These are phyloP conservation scores for Branchinecta lindahli DNA, from an alignment of 1,140 invertebrate genomes.

Conservation along the genomic window DNA sequence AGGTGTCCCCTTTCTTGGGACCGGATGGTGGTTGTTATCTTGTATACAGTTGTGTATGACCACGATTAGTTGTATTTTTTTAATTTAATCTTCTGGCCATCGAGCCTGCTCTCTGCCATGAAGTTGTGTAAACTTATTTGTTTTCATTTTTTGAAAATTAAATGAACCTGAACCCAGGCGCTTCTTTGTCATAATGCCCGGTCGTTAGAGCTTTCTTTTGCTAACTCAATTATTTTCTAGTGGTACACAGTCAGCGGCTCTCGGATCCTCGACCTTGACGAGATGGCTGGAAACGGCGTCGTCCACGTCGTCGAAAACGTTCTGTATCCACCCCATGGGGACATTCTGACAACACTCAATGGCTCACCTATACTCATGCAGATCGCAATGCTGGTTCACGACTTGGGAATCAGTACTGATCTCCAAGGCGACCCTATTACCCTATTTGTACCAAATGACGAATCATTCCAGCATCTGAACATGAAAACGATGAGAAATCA, in stretches of 20 bases:
- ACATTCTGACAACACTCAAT: conserved; percentile 25
- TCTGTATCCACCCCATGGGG: conserved; percentile 30
- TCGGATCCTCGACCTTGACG: conserved; percentile 27
- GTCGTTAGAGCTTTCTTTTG: no score
- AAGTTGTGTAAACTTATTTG: no score
- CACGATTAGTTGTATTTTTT: no score
- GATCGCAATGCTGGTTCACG: conserved; percentile 10
- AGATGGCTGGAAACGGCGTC: conserved; percentile 31
- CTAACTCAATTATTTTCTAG: conserved; percentile 19
- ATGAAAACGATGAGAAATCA: not conserved
- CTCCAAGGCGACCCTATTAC: not conserved
- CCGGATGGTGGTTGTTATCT: no score
- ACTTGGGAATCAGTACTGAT: not conserved
- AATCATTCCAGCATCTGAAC: not conserved
- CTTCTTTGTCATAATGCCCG: no score
- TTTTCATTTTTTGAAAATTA: no score
- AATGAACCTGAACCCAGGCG: no score
- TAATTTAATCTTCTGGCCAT: no score
- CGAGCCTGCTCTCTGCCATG: no score
- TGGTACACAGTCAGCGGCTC: conserved; percentile 30
- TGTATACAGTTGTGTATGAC: no score
- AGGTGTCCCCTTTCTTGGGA: no score
- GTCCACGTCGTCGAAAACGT: conserved; percentile 33
- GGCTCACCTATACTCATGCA: conserved; percentile 26
- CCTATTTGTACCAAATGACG: not conserved